These are phyloP conservation scores for Thalassaphorura encarpata DNA, from an alignment of 1,140 invertebrate species.

Conservation along the genomic window DNA sequence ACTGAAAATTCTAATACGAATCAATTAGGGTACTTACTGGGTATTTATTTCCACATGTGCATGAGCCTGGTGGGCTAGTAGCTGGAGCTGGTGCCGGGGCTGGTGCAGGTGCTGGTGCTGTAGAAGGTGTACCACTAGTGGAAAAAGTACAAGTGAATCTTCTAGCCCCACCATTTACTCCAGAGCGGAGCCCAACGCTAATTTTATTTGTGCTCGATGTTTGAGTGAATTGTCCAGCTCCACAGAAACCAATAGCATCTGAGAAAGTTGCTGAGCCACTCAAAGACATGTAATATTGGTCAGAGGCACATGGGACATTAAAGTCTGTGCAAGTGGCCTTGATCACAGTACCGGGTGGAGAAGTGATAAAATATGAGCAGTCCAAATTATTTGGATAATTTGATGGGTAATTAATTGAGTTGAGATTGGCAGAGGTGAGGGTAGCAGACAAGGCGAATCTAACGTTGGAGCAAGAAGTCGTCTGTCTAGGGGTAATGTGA, in stretches of 20 bases:
- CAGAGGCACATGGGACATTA: conserved; percentile 23
- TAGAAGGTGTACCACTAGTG: too few species aligned
- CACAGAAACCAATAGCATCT: conserved; percentile 9
- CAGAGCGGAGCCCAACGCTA: conserved; percentile 4
- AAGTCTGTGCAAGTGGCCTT: conserved; percentile 13
- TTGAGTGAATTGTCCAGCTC: conserved; percentile 1
- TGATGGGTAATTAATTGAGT: conserved; percentile 11
- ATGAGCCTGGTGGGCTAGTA: too few species aligned
- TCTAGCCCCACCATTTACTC: neutral
- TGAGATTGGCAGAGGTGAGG: neutral
- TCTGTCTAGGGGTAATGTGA: too few species aligned
- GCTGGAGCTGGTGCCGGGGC: too few species aligned
- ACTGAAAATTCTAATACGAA: too few species aligned
- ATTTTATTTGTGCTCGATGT: conserved; percentile 9
- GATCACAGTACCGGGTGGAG: conserved; percentile 15
- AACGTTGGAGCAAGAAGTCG: too few species aligned
- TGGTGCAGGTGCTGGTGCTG: too few species aligned
- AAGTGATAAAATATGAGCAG: conserved; percentile 6
- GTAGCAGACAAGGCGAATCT: too few species aligned
- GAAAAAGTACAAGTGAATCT: too few species aligned
- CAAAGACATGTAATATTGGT: conserved; percentile 1
- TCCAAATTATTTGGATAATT: conserved; percentile 7
- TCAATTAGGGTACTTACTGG: too few species aligned
- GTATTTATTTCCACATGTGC: too few species aligned
- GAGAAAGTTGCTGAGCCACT: conserved; percentile 8